Evolutionary conservation across 2,888 invertebrate species (phyloP).

Genomic region (Kuschelorhynchus macadamiae): DNA sequence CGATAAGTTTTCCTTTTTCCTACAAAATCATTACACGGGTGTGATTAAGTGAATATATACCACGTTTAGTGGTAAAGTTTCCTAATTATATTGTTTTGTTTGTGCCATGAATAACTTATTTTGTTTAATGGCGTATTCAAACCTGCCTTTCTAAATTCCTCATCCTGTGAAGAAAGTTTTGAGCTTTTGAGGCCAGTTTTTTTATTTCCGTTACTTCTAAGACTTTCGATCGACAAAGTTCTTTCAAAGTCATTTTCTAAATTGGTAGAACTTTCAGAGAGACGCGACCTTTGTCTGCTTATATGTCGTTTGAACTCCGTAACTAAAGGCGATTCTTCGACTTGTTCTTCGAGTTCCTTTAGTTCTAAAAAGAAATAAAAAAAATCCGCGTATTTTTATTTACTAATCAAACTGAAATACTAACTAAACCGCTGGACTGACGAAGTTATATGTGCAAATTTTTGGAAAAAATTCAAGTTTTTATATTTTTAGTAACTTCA

Average conservation of each 20-base stretch:
- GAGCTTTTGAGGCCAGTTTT: slow-evolving; percentile 51
- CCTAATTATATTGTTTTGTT: too few relatives aligned
- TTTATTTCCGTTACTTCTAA: slow-evolving; percentile 48
- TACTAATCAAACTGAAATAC: too few relatives aligned
- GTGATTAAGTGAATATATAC: too few relatives aligned
- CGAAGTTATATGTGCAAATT: too few relatives aligned
- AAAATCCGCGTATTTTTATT: slow-evolving; percentile 68
- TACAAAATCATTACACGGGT: too few relatives aligned
- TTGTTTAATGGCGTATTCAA: too few relatives aligned
- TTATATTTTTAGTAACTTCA: too few relatives aligned
- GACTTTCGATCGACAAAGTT: slow-evolving; percentile 56
- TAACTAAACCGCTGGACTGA: too few relatives aligned
- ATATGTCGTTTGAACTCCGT: slow-evolving; percentile 79
- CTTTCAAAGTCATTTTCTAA: slow-evolving; percentile 68
- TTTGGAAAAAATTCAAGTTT: too few relatives aligned
- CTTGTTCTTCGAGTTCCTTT: slow-evolving; percentile 80
- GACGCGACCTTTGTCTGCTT: slow-evolving; percentile 75
- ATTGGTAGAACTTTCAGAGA: slow-evolving; percentile 80
- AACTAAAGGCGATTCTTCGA: slow-evolving; percentile 72
- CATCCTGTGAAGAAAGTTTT: slow-evolving; percentile 19
- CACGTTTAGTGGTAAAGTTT: too few relatives aligned
- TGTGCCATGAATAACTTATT: too few relatives aligned
- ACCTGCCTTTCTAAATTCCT: slow-evolving; percentile 54
- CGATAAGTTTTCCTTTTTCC: slow-evolving; percentile 65
- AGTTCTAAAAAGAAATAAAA: slow-evolving; percentile 56